These are phyloP conservation scores for Drosophila nebulosa DNA, from an alignment of 1,140 invertebrate genomes.

Conservation along the genomic window DNA sequence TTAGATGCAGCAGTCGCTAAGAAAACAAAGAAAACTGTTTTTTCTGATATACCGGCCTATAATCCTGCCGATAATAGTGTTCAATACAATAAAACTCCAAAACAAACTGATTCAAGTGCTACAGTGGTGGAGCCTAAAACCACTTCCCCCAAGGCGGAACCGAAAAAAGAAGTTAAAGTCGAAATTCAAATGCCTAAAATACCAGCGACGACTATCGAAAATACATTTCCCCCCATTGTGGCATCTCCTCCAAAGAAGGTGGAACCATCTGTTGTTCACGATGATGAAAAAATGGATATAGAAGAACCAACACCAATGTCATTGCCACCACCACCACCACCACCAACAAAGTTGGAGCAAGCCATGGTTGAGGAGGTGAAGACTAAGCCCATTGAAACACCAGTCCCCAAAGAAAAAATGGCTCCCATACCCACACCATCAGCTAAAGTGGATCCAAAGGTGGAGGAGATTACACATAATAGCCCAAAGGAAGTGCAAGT, in stretches of 20 bases:
- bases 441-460: background rate
- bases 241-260: background rate
- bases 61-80: slow-evolving; percentile 14
- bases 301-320: background rate
- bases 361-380: background rate
- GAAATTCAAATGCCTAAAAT: background rate
- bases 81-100: background rate
- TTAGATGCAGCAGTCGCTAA: slow-evolving; percentile 70
- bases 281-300: background rate
- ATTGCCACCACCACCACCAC: background rate
- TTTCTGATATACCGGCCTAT: slow-evolving; percentile 42
- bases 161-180: slow-evolving; percentile 2
- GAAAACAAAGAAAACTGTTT: slow-evolving; percentile 73
- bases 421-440: background rate
- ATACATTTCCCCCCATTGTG: background rate
- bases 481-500: background rate
- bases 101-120: slow-evolving; percentile 4
- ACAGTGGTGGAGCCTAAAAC: background rate
- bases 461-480: background rate
- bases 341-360: background rate
- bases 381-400: background rate
- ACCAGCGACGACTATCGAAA: background rate
- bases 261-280: background rate
- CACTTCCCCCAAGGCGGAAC: background rate
- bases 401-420: background rate